Conservation (phyloP, 2,888 invertebrate genomes). For the Pyrgus malvae region DNA sequence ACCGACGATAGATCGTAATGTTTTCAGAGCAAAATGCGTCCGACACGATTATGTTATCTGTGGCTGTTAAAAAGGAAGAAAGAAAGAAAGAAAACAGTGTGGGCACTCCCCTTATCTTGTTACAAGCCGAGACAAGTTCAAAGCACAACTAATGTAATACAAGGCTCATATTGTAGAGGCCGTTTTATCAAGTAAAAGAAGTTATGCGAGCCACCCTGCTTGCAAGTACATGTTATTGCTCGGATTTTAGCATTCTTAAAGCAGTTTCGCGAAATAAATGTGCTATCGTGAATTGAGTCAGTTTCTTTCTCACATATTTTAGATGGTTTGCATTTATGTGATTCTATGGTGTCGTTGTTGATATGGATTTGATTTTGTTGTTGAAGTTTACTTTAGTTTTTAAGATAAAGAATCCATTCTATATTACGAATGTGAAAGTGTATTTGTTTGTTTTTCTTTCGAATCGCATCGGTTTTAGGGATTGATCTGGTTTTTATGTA, state of each 20-base stretch:
- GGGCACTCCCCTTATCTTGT: slow-evolving; percentile 47
- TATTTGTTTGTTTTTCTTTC: too few species aligned
- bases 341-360: background rate
- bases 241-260: slow-evolving; percentile 23
- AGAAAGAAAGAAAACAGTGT: slow-evolving; percentile 49
- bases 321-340: background rate
- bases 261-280: slow-evolving; percentile 14
- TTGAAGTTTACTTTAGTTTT: too few species aligned
- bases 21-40: slow-evolving; percentile 36
- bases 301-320: slow-evolving; percentile 15
- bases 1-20: slow-evolving; percentile 31
- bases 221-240: slow-evolving; percentile 14
- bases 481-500: too few species aligned
- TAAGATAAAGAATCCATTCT: too few species aligned
- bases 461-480: too few species aligned
- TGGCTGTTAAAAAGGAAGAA: slow-evolving; percentile 32
- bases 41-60: slow-evolving; percentile 39
- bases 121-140: slow-evolving; percentile 38
- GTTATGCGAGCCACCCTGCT: slow-evolving; percentile 46
- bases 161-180: slow-evolving; percentile 43
- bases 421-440: too few species aligned
- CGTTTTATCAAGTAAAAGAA: slow-evolving; percentile 47
- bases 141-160: slow-evolving; percentile 47
- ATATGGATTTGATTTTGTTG: too few species aligned
- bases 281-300: slow-evolving; percentile 2